phyloP scores from a whole-genome alignment of 2,888 invertebrate genomes.

The Nebria salina region DNA sequence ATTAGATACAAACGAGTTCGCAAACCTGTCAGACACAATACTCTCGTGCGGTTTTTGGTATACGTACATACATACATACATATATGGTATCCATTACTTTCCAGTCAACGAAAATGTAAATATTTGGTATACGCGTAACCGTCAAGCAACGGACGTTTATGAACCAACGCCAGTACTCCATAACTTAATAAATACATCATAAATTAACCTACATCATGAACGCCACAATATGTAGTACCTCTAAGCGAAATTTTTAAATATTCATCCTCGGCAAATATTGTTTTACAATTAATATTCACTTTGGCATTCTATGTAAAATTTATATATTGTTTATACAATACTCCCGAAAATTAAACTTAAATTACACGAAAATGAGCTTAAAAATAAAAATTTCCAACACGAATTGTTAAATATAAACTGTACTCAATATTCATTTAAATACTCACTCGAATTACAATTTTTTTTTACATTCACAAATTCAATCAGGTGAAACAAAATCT shows the following conservation, averaged over 20 bases:
- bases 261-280: background rate
- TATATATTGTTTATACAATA: too few relatives aligned
- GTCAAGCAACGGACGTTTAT: conserved; percentile 30
- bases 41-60: background rate
- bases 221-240: background rate
- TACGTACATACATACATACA: background rate
- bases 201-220: background rate
- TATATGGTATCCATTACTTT: conserved; percentile 4
- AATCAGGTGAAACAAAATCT: too few relatives aligned
- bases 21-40: background rate
- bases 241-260: background rate
- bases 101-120: conserved; percentile 24
- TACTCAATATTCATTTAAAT: too few relatives aligned
- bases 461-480: too few relatives aligned
- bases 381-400: too few relatives aligned
- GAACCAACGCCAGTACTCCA: conserved; percentile 1
- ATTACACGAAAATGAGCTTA: too few relatives aligned
- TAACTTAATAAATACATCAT: conserved; percentile 29
- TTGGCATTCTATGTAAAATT: too few relatives aligned
- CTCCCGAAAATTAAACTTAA: too few relatives aligned
- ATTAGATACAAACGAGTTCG: background rate
- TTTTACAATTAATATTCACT: background rate
- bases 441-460: too few relatives aligned
- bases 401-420: too few relatives aligned
- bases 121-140: conserved; percentile 29